Evolutionary conservation across 2,797 vertebrate species (phyloP), one percentile per base, ranked within the genome.

Genomic region (Mus minutoides): DNA sequence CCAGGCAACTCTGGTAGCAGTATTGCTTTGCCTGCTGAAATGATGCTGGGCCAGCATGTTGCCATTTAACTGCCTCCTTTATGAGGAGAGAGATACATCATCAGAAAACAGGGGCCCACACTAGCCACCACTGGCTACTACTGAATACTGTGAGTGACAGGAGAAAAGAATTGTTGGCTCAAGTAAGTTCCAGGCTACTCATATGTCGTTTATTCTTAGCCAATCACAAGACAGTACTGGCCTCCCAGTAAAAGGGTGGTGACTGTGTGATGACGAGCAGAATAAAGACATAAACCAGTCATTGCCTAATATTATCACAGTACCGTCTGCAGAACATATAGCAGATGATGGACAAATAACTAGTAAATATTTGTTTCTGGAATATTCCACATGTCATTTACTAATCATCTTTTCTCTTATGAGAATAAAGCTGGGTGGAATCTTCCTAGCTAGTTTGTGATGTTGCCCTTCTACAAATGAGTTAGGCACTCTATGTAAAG

Each of bases 71-170:
- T 87, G 75, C 69, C 34, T 95, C 71, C 79, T 96, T 93, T 94
- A 91, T 82, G 31, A 96, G 88, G 43, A 94, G 84, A 94, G 34
- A 95, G 84, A 94, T 14, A 83, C 54, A 77, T 88, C 93, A 96
- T 91, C 90, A 96, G 78, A 97, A 97, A 96, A 75, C 94, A 84
- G 64, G 87, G 89, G 52, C 83, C 87, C 89, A 40, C 82, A 77
- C 92, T 73, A 90, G 16, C 37, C n/a, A 76, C 40, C 40, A 60
- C 4, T n/a, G 37, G 34, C n/a, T 56, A 75, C 3, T 77, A 82
- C 56, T 8, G 19, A 94, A 73, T 62, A 87, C 21, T 43, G 6
- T 60, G 78, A 90, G 37, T 43, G 91, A 60, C 69, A 91, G 64
- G 54, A 88, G 24, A 89, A 79, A 92, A 62, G 26, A 82, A 37